phyloP scores from a whole-genome alignment of 2,888 invertebrate species.

The Rhamnusium bicolor region DNA sequence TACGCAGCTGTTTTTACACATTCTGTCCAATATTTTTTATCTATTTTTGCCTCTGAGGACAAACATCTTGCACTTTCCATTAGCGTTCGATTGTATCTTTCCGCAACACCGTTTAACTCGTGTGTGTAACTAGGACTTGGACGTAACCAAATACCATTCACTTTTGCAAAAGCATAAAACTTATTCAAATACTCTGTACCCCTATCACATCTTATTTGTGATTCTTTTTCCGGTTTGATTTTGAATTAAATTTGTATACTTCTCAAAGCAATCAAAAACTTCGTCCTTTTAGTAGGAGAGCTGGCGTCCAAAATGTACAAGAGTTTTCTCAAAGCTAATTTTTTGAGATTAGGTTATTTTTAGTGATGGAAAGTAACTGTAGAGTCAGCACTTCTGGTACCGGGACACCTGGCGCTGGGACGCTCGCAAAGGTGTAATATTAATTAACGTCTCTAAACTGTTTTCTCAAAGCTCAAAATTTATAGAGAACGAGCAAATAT shows the following conservation, averaged over 20 bases:
- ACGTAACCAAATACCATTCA: slow-evolving; percentile 42
- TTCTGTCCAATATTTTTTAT: neutral
- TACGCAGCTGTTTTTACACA: neutral
- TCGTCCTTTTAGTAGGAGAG: too few relatives aligned
- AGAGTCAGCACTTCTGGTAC: too few relatives aligned
- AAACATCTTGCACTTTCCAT: slow-evolving; percentile 42
- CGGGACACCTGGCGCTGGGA: too few relatives aligned
- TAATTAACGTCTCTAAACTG: too few relatives aligned
- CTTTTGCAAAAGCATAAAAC: slow-evolving; percentile 44
- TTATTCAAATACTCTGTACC: slow-evolving; percentile 22
- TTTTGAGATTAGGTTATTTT: too few relatives aligned
- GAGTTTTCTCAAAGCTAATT: too few relatives aligned
- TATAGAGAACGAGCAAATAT: too few relatives aligned
- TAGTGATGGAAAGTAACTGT: too few relatives aligned
- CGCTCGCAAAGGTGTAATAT: too few relatives aligned
- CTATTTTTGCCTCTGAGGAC: neutral
- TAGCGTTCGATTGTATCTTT: slow-evolving; percentile 48
- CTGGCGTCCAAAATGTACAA: too few relatives aligned
- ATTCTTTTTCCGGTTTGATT: slow-evolving; percentile 16
- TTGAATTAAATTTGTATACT: neutral
- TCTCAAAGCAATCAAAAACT: slow-evolving; percentile 1
- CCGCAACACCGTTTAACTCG: slow-evolving; percentile 51
- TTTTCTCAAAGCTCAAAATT: too few relatives aligned
- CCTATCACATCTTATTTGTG: slow-evolving; percentile 5
- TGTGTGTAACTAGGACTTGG: slow-evolving; percentile 49